Base-by-base conservation (phyloP, 2,113 vertebrate genomes). In the Spermophilus dauricus region DNA sequence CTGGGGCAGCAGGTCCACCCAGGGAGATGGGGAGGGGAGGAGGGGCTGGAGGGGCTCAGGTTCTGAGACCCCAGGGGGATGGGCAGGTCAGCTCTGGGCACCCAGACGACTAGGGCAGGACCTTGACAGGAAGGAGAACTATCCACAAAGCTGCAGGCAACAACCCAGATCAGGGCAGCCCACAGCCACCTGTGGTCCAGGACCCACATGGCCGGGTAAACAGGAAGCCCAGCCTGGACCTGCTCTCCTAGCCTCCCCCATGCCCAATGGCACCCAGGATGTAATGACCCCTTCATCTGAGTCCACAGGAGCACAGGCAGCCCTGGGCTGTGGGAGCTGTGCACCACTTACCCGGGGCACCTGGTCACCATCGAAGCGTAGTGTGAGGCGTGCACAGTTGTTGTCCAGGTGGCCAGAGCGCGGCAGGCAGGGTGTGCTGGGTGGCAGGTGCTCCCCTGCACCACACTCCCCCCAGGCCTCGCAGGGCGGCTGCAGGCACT, bases 331-430 rank as follows among this genome's bases (percentile, higher is more conserved):
- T 0, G 48, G 48, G 48, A 51, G 12, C 48, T 51, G 48, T 13
- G 37, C 4, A 0, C 26, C 0, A 13, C 99, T 99, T 96, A 99
- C 99, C 99, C 99, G 99, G 1, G 99, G 99, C 86, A 99, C 98
- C 97, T 99, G 99, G 96, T 99, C 99, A 1, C 97, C 99, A 2
- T 99, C 98, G 98, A 99, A 99, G 97, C 98, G 99, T 96, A 99
- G 98, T 0, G 99, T 99, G 98, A 99, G 99, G 92, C 99, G 99
- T 8, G 99, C 99, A 51, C 99, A 99, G 97, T 99, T 99, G 96
- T 99, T 99, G 98, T 99, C 99, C 32, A 99, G 97, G 97, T 99
- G 99, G 51, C 98, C 97, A 0, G 98, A 99, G 98, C 99, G 99
- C 4, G 99, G 99, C 86, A 98, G 98, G 26, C 99, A 99, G 72